Evolutionary conservation across 1,140 invertebrate genomes (phyloP).

Genomic region (Condylostylus longicornis): DNA sequence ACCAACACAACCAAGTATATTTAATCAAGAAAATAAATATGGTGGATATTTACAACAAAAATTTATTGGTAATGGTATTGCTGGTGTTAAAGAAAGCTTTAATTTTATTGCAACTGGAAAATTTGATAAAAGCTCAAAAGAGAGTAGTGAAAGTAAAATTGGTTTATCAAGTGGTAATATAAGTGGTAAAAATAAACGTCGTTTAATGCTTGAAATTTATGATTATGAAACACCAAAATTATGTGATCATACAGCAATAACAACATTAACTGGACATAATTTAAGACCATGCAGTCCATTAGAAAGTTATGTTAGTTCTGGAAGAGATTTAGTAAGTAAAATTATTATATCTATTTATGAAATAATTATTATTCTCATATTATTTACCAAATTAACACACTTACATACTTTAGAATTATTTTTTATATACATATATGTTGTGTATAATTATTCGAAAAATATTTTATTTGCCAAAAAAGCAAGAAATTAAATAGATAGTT

Average conservation of each 20-base stretch:
- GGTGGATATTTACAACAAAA: conserved; percentile 24
- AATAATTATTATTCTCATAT: too few relatives aligned
- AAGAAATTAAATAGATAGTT: too few relatives aligned
- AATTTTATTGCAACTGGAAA: conserved; percentile 17
- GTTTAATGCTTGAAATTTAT: conserved; percentile 45
- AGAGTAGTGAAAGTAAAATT: conserved; percentile 9
- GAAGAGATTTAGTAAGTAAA: conserved; percentile 36
- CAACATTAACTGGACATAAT: conserved; percentile 28
- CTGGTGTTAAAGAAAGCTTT: conserved; percentile 23
- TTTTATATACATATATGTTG: too few relatives aligned
- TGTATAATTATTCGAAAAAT: too few relatives aligned
- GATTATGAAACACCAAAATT: conserved; percentile 56
- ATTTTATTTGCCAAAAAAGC: too few relatives aligned
- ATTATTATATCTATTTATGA: too few relatives aligned
- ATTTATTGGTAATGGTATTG: conserved; percentile 11
- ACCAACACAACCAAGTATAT: conserved; percentile 29
- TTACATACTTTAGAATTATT: too few relatives aligned
- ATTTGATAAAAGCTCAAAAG: conserved; percentile 4
- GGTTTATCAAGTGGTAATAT: conserved; percentile 6
- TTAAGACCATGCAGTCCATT: conserved; percentile 58
- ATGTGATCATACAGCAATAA: conserved; percentile 63
- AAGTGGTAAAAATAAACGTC: conserved; percentile 24
- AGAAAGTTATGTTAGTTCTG: conserved; percentile 64
- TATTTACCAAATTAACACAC: too few relatives aligned
- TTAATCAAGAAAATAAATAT: conserved; percentile 31